These are phyloP conservation scores for Drosophila ezoana DNA, from an alignment of 2,888 invertebrate genomes.

Conservation along the genomic window DNA sequence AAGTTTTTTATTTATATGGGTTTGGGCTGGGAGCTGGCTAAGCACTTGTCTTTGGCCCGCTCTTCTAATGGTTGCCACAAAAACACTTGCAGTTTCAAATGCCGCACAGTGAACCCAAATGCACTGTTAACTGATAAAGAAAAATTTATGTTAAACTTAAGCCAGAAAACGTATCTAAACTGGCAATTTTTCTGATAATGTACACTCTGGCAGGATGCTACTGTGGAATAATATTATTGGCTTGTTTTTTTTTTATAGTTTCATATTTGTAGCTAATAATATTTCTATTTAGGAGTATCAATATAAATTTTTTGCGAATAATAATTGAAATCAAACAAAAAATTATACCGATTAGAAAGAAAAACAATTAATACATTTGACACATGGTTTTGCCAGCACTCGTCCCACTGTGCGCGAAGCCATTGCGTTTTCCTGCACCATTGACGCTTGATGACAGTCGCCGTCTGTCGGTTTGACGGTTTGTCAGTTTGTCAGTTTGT, in stretches of 20 bases:
- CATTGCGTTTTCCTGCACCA: conserved; percentile 68
- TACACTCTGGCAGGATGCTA: too few relatives aligned
- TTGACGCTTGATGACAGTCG: conserved; percentile 63
- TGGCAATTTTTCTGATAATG: too few relatives aligned
- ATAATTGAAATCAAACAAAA: too few relatives aligned
- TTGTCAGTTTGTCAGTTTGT: conserved; percentile 22
- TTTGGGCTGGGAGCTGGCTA: conserved; percentile 45
- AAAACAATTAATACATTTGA: too few relatives aligned
- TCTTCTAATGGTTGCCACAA: conserved; percentile 51
- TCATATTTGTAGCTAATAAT: too few relatives aligned
- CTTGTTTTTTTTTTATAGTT: too few relatives aligned
- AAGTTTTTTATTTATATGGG: conserved; percentile 51
- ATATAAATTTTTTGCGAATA: too few relatives aligned
- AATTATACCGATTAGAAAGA: too few relatives aligned
- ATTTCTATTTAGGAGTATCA: too few relatives aligned
- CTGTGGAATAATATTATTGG: too few relatives aligned
- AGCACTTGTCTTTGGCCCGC: conserved; percentile 48
- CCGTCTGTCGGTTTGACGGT: conserved; percentile 26
- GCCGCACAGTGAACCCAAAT: conserved; percentile 44
- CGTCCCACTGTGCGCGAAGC: conserved; percentile 46
- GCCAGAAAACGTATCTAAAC: too few relatives aligned
- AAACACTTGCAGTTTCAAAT: conserved; percentile 70
- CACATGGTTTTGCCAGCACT: not conserved
- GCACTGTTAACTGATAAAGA: not conserved
- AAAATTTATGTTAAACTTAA: too few relatives aligned